Evolutionary conservation across 1,140 invertebrate species (phyloP).

Genomic region (Bombus affinis): DNA sequence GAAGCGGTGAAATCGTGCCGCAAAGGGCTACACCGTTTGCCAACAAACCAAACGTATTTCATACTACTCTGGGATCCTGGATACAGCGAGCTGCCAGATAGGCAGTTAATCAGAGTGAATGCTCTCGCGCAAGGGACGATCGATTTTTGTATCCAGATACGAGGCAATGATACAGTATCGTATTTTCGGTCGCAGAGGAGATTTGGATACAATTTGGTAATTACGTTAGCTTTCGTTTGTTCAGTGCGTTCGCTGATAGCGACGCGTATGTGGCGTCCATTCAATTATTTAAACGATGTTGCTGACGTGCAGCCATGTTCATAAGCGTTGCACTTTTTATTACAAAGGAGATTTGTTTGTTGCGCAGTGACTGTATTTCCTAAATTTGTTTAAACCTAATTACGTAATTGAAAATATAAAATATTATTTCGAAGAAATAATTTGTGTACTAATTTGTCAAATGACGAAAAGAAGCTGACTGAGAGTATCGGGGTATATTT

Average conservation of each 20-base stretch:
- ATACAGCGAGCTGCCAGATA: constrained; percentile 12
- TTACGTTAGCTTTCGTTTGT: not conserved
- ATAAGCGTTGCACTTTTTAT: no score
- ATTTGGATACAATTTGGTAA: not conserved
- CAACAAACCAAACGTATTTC: not conserved
- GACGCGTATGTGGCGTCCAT: no score
- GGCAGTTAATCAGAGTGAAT: not conserved
- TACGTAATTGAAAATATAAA: no score
- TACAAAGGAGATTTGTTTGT: no score
- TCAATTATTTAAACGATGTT: no score
- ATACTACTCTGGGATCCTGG: not conserved
- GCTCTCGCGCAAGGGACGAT: not conserved
- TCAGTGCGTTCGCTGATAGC: not conserved
- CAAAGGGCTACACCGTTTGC: constrained; percentile 7
- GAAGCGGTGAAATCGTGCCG: not conserved
- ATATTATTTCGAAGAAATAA: not conserved
- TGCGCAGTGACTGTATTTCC: no score
- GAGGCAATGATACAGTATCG: not conserved
- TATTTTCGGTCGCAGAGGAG: not conserved
- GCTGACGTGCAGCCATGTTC: no score
- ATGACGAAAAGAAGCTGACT: no score
- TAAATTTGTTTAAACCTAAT: no score
- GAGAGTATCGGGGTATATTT: not conserved
- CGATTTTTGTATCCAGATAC: not conserved
- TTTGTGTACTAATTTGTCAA: not conserved